Conservation (phyloP, 1,140 invertebrate species). For the Bicyclus anynana region DNA sequence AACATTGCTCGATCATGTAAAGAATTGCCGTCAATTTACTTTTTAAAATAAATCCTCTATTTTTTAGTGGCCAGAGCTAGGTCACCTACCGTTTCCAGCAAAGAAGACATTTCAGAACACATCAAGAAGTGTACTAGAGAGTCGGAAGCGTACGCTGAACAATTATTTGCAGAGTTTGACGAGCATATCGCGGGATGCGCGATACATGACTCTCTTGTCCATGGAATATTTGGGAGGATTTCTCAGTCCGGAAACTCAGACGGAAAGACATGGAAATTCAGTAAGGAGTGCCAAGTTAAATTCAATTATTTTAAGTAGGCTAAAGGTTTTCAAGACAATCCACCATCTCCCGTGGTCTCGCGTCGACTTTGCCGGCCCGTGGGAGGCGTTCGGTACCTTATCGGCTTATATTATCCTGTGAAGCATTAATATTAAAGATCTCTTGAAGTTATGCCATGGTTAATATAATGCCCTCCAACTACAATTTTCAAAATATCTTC, state of each 20-base stretch:
- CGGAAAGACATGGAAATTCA: slow-evolving; percentile 76
- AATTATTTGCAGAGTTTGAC: slow-evolving; percentile 84
- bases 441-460: too few relatives aligned
- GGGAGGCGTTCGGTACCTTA: too few relatives aligned
- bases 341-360: too few relatives aligned
- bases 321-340: too few relatives aligned
- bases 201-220: slow-evolving; percentile 76
- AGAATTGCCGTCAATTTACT: too few relatives aligned
- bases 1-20: too few relatives aligned
- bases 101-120: slow-evolving; percentile 97
- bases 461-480: too few relatives aligned
- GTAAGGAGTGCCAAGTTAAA: slow-evolving; percentile 38
- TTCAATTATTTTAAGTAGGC: too few relatives aligned
- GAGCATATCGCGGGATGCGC: slow-evolving; percentile 49
- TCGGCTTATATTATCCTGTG: too few relatives aligned
- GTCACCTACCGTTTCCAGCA: slow-evolving; percentile 89
- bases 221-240: slow-evolving; percentile 85
- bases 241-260: slow-evolving; percentile 89
- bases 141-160: slow-evolving; percentile 90
- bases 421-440: too few relatives aligned
- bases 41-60: background rate
- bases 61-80: slow-evolving; percentile 86
- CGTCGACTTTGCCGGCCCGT: too few relatives aligned
- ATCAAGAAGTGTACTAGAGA: slow-evolving; percentile 91
- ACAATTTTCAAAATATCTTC: too few relatives aligned